phyloP scores from a whole-genome alignment of 2,797 vertebrate genomes.

The Diplodus sargus region DNA sequence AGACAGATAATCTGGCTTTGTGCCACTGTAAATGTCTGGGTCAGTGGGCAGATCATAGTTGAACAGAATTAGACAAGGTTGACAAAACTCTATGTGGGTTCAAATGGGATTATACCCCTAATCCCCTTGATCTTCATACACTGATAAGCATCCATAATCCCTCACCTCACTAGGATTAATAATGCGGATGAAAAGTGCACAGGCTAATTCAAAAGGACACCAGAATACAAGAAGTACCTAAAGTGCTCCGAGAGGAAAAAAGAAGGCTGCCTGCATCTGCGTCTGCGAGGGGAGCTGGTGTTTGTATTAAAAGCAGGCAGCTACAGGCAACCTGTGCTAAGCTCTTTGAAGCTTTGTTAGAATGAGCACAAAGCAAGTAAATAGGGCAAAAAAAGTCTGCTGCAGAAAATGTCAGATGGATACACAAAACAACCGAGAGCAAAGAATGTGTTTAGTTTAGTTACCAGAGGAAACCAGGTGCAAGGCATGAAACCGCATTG shows the following conservation, averaged over 20 bases:
- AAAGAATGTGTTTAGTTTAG: constrained; percentile 27
- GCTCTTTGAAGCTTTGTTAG: constrained; percentile 62
- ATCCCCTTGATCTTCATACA: constrained; percentile 80
- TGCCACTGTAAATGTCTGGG: constrained; percentile 64
- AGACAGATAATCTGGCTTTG: constrained; percentile 52
- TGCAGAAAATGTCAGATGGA: constrained; percentile 41
- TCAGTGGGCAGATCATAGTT: constrained; percentile 62
- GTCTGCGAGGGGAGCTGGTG: constrained; percentile 26
- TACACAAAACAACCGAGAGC: constrained; percentile 27
- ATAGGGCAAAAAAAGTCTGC: constrained; percentile 39
- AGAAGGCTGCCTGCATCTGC: constrained; percentile 11
- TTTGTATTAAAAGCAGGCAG: constrained; percentile 54
- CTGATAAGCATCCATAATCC: constrained; percentile 77
- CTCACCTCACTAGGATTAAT: constrained; percentile 70
- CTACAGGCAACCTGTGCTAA: constrained; percentile 58
- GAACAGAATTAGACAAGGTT: constrained; percentile 72
- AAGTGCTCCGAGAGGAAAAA: constrained; percentile 6
- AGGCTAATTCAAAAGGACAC: constrained; percentile 67
- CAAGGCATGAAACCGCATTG: constrained; percentile 12
- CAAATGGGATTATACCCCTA: constrained; percentile 79
- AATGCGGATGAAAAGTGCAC: constrained; percentile 59
- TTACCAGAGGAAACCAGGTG: neutral
- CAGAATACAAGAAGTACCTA: constrained; percentile 10
- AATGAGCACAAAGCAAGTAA: constrained; percentile 60
- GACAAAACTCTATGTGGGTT: constrained; percentile 69